Conservation (phyloP, 2,797 vertebrate species). For the Pelobates cultripes region DNA sequence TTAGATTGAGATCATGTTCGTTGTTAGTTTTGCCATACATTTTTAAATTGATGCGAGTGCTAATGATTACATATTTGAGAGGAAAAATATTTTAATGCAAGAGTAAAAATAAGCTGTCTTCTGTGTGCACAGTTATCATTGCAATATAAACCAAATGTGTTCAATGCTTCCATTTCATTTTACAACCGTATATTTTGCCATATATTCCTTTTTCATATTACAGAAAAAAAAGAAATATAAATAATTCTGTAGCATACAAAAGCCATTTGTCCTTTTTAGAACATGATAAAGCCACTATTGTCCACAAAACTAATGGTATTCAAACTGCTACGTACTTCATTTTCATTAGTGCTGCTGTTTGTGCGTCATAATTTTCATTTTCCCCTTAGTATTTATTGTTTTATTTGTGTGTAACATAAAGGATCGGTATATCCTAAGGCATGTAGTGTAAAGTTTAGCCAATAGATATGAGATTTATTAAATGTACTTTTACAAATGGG, state of each 20-base stretch:
- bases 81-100: constrained; percentile 72
- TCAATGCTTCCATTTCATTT: constrained; percentile 68
- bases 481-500: constrained; percentile 63
- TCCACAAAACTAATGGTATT: background rate
- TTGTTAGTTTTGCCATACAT: background rate
- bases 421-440: constrained; percentile 75
- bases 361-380: constrained; percentile 65
- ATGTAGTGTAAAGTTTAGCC: constrained; percentile 80
- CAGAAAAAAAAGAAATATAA: constrained; percentile 57
- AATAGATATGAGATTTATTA: constrained; percentile 66
- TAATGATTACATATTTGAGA: constrained; percentile 82
- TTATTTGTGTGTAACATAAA: constrained; percentile 72
- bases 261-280: background rate
- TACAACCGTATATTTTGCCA: constrained; percentile 59
- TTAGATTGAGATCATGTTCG: background rate
- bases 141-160: constrained; percentile 74
- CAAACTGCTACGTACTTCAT: constrained; percentile 65
- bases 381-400: constrained; percentile 70
- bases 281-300: background rate
- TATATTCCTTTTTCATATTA: constrained; percentile 58
- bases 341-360: constrained; percentile 69
- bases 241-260: background rate
- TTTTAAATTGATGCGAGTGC: constrained; percentile 53
- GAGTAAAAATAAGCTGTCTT: constrained; percentile 71
- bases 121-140: constrained; percentile 74